phyloP scores from a whole-genome alignment of 1,140 invertebrate species.

The Sarcophaga bullata region DNA sequence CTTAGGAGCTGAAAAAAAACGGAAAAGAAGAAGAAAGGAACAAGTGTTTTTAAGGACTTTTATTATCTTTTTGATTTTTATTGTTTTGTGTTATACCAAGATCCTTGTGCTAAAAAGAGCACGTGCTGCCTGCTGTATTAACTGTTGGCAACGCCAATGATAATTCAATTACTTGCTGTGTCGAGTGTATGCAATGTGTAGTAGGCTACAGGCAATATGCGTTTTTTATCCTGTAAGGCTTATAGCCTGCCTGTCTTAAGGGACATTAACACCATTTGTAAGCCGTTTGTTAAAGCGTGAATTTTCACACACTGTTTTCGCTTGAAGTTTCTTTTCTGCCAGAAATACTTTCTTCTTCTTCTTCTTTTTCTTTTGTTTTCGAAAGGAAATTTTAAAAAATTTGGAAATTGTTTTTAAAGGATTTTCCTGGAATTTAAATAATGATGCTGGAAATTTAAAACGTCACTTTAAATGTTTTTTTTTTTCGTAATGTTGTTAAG shows the following conservation, averaged over 20 bases:
- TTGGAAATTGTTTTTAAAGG: background rate
- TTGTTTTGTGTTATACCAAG: background rate
- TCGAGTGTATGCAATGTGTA: background rate
- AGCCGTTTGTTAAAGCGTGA: constrained; percentile 27
- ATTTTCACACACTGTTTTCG: constrained; percentile 13
- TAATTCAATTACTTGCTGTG: too few species aligned
- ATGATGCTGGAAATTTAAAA: too few species aligned
- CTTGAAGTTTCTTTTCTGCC: background rate
- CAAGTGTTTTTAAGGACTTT: constrained; percentile 14
- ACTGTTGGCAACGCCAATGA: too few species aligned
- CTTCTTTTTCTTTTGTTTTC: background rate
- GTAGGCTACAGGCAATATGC: background rate
- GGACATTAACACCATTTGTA: background rate
- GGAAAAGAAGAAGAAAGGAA: background rate
- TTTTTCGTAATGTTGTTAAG: too few species aligned
- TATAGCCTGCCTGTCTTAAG: background rate
- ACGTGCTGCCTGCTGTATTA: background rate
- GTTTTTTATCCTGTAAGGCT: background rate
- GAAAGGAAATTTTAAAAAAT: constrained; percentile 22
- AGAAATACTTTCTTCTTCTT: background rate
- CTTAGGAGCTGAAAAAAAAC: background rate
- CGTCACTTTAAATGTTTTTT: too few species aligned
- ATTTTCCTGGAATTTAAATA: background rate
- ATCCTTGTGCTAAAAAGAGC: background rate
- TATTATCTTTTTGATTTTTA: background rate